Conservation (phyloP, 2,113 vertebrate species). For the Pantherophis guttatus region DNA sequence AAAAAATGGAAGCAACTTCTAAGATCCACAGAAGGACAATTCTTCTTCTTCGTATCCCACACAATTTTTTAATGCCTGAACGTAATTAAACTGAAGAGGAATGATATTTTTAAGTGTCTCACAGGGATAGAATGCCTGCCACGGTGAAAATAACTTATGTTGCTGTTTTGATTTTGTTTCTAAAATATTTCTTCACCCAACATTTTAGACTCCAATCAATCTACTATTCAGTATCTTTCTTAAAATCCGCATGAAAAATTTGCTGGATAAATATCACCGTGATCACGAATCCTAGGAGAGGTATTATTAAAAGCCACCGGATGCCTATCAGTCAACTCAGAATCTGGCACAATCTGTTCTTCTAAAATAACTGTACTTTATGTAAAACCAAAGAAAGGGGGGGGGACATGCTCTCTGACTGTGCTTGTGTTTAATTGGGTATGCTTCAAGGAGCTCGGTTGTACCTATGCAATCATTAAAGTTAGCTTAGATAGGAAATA, state of each 20-base stretch:
- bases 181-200: conserved; percentile 40
- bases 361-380: neutral
- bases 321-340: neutral
- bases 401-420: too few species aligned
- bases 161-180: conserved; percentile 17
- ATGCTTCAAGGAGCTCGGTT: neutral
- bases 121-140: conserved; percentile 41
- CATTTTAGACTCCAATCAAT: conserved; percentile 36
- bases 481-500: too few species aligned
- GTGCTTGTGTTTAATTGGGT: neutral
- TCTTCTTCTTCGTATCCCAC: neutral
- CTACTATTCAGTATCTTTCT: neutral
- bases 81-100: conserved; percentile 29
- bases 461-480: neutral
- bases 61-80: conserved; percentile 21
- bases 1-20: neutral
- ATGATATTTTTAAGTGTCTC: conserved; percentile 39
- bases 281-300: neutral
- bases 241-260: neutral
- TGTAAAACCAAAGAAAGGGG: neutral
- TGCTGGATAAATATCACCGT: conserved; percentile 18
- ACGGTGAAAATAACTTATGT: conserved; percentile 46
- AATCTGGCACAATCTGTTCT: neutral
- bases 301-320: neutral
- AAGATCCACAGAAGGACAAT: neutral